phyloP scores from a whole-genome alignment of 2,888 invertebrate genomes.

The Liodrosophila aerea region DNA sequence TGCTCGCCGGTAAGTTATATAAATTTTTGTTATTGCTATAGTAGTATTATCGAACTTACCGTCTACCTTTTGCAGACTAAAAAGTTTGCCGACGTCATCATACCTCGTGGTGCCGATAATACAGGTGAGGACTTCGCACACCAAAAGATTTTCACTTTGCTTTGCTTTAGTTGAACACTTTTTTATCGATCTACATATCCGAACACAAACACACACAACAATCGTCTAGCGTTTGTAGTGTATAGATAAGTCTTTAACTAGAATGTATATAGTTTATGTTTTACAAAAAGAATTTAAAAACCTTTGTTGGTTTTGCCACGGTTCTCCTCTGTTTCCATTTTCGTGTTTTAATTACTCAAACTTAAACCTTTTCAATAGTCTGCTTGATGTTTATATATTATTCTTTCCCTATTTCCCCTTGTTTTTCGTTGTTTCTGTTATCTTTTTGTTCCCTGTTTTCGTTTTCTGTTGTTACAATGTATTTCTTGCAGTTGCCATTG shows the following conservation, averaged over 20 bases:
- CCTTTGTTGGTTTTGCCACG: constrained; percentile 16
- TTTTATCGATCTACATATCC: constrained; percentile 18
- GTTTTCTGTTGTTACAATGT: constrained; percentile 78
- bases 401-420: constrained; percentile 19
- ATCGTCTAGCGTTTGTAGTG: constrained; percentile 44
- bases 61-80: constrained; percentile 90
- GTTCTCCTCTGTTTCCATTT: constrained; percentile 18
- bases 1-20: constrained; percentile 92
- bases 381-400: constrained; percentile 56
- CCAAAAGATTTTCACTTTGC: constrained; percentile 20
- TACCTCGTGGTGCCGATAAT: constrained; percentile 99
- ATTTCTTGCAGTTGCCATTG: constrained; percentile 98
- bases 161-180: constrained; percentile 42
- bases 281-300: constrained; percentile 8
- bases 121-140: constrained; percentile 86
- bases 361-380: constrained; percentile 29
- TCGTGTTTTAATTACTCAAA: constrained; percentile 22
- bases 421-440: constrained; percentile 33
- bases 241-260: constrained; percentile 28
- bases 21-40: background rate
- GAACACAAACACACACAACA: constrained; percentile 11
- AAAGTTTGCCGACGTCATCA: constrained; percentile 99
- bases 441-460: constrained; percentile 52
- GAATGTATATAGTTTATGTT: constrained; percentile 29
- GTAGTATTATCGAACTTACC: background rate